Evolutionary conservation across 2,113 vertebrate species (phyloP).

Genomic region (Rynchops niger): DNA sequence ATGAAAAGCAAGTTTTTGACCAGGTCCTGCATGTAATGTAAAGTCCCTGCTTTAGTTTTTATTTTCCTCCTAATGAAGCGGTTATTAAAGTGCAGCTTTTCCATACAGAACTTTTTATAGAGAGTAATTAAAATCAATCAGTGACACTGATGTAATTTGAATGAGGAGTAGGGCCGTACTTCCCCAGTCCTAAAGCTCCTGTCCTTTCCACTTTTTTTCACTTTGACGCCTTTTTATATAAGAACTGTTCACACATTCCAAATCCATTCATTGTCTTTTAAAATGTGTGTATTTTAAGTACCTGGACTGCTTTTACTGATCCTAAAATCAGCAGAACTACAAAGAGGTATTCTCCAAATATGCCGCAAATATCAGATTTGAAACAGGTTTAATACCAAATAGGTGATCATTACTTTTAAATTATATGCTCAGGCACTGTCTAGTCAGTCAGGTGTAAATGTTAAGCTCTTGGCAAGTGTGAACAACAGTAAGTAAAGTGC

Average conservation of each 20-base stretch:
- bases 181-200: background rate
- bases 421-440: background rate
- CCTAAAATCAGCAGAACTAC: background rate
- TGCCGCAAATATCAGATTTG: background rate
- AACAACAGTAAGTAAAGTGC: background rate
- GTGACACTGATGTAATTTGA: background rate
- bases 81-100: conserved; percentile 4
- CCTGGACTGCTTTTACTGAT: background rate
- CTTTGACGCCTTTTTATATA: background rate
- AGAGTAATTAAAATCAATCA: background rate
- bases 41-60: background rate
- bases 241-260: background rate
- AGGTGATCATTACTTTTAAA: background rate
- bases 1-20: conserved; percentile 1
- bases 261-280: background rate
- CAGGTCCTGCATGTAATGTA: background rate
- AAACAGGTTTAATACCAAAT: background rate
- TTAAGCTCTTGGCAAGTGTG: background rate
- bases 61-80: background rate
- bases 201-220: background rate
- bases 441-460: background rate
- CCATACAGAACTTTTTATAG: background rate
- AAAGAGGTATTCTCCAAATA: background rate
- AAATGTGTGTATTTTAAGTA: background rate
- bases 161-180: background rate